These are phyloP conservation scores for Notothenia rossii DNA, from an alignment of 2,113 vertebrate species.

Conservation along the genomic window DNA sequence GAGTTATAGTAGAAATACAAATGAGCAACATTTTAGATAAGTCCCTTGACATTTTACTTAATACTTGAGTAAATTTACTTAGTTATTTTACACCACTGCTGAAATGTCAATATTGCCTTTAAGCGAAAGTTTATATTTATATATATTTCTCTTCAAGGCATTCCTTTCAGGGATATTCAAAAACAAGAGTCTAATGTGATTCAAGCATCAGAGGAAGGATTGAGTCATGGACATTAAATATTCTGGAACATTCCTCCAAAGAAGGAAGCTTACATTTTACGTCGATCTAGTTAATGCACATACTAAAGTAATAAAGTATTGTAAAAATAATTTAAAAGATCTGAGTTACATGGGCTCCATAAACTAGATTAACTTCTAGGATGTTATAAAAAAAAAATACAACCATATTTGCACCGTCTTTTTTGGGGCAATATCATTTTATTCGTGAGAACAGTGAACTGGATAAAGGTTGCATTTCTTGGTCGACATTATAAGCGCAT, in stretches of 20 bases:
- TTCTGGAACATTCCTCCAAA: not conserved
- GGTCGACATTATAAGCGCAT: not conserved
- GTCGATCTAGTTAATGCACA: not conserved
- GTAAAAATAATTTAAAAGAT: not conserved
- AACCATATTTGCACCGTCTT: not conserved
- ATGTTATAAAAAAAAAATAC: not conserved
- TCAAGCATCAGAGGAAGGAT: not conserved
- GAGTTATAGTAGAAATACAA: too few relatives aligned
- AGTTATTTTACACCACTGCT: too few relatives aligned
- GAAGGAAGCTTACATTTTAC: not conserved
- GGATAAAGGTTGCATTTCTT: not conserved
- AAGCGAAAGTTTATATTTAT: not conserved
- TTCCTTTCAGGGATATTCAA: not conserved
- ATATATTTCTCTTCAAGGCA: not conserved
- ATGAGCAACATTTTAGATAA: too few relatives aligned
- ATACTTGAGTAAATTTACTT: too few relatives aligned
- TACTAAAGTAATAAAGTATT: not conserved
- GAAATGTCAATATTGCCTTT: conserved; percentile 59
- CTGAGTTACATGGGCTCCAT: not conserved
- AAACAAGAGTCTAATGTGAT: not conserved
- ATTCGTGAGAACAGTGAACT: not conserved
- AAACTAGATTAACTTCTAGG: not conserved
- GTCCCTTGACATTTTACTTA: too few relatives aligned
- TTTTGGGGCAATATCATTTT: not conserved
- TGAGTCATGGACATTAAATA: not conserved